phyloP scores from a whole-genome alignment of 2,113 vertebrate species.

The Abramis brama region DNA sequence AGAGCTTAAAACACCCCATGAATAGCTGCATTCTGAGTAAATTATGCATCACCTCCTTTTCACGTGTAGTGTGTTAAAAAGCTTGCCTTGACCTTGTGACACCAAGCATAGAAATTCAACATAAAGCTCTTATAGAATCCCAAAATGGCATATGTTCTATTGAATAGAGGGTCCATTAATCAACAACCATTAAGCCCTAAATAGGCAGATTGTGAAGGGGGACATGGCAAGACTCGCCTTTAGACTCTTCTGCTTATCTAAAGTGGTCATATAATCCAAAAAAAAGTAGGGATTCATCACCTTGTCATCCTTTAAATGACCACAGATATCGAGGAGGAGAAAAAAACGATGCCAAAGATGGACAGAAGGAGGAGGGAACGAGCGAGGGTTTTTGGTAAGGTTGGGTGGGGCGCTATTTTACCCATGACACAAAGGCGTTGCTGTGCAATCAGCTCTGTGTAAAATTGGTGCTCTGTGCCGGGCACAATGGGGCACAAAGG shows the following conservation, averaged over 20 bases:
- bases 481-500: slow-evolving; percentile 83
- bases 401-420: slow-evolving; percentile 63
- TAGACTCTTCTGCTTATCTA: slow-evolving; percentile 42
- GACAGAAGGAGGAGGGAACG: slow-evolving; percentile 46
- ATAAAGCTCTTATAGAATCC: slow-evolving; percentile 67
- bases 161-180: slow-evolving; percentile 82
- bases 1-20: slow-evolving; percentile 57
- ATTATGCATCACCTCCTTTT: slow-evolving; percentile 64
- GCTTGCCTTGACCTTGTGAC: slow-evolving; percentile 78
- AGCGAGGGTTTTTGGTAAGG: slow-evolving; percentile 59
- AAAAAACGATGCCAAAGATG: slow-evolving; percentile 51
- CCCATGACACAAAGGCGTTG: slow-evolving; percentile 79
- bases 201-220: slow-evolving; percentile 77
- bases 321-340: slow-evolving; percentile 56
- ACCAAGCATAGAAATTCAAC: slow-evolving; percentile 74
- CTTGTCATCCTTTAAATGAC: slow-evolving; percentile 65
- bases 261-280: slow-evolving; percentile 67
- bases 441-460: slow-evolving; percentile 83
- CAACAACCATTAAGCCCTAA: slow-evolving; percentile 82
- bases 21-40: slow-evolving; percentile 57
- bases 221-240: slow-evolving; percentile 48
- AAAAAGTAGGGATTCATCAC: slow-evolving; percentile 77
- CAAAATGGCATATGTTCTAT: slow-evolving; percentile 78
- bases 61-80: slow-evolving; percentile 64
- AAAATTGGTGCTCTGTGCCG: slow-evolving; percentile 81